Conservation (phyloP, 2,888 invertebrate genomes). For the Encarsia formosa region DNA sequence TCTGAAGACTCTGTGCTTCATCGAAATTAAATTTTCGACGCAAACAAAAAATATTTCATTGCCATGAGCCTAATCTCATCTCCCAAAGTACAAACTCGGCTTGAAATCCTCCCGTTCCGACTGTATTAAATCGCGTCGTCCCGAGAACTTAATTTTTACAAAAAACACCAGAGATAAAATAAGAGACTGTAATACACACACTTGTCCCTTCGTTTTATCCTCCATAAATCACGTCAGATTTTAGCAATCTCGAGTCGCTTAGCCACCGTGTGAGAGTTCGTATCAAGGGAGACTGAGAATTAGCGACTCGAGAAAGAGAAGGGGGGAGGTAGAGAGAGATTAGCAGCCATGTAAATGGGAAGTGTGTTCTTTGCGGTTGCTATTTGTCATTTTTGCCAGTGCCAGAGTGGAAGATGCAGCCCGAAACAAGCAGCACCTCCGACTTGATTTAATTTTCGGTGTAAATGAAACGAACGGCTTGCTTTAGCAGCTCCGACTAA, state of each 20-base stretch:
- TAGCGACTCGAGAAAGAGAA: slow-evolving; percentile 26
- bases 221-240: slow-evolving; percentile 27
- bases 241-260: slow-evolving; percentile 33
- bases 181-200: no score
- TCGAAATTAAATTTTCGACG: no score
- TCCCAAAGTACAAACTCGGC: no score
- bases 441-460: slow-evolving; percentile 24
- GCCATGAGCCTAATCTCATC: no score
- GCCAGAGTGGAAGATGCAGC: slow-evolving; percentile 7
- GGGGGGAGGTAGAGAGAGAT: slow-evolving; percentile 32
- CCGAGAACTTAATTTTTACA: no score
- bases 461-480: no score
- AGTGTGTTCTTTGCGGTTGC: slow-evolving; percentile 34
- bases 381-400: slow-evolving; percentile 42
- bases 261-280: slow-evolving; percentile 29
- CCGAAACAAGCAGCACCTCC: slow-evolving; percentile 4
- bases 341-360: slow-evolving; percentile 41
- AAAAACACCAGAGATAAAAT: no score
- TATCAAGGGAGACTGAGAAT: slow-evolving; percentile 29
- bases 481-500: no score
- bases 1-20: no score
- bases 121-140: no score
- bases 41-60: no score
- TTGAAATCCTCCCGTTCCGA: no score
- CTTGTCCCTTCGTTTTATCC: slow-evolving; percentile 8